A percentile compares a stretch with the other conserved stretches of the same genome.
Conservation (phyloP, 2,797 vertebrate species). For the Atherinosoma microstoma region DNA sequence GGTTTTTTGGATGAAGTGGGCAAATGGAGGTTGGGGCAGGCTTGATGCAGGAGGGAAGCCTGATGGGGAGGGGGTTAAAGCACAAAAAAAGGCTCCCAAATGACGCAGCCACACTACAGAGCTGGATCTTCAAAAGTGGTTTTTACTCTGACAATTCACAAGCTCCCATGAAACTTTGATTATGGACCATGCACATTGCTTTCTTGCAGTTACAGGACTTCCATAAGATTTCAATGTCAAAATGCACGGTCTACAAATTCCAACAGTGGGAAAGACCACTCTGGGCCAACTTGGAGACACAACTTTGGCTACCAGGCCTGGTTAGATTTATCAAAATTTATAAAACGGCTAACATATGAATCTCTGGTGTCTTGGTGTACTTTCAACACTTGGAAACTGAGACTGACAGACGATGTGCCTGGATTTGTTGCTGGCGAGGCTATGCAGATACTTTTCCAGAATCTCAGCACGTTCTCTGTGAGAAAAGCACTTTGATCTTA, state of each 20-base stretch:
- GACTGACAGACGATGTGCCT: slow-evolving; percentile 66
- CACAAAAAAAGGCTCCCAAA: slow-evolving; percentile 24
- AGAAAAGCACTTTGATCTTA: slow-evolving; percentile 66
- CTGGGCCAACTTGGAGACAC: slow-evolving; percentile 68
- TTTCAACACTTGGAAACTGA: slow-evolving; percentile 68
- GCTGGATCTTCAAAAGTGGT: slow-evolving; percentile 9
- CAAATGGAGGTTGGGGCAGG: slow-evolving; percentile 30
- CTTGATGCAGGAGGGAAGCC: slow-evolving; percentile 50
- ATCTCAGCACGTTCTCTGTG: slow-evolving; percentile 52
- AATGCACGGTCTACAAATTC: slow-evolving; percentile 52
- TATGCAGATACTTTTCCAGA: slow-evolving; percentile 53
- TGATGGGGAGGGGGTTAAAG: slow-evolving; percentile 25
- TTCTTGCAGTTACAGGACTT: slow-evolving; percentile 41
- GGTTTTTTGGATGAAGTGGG: slow-evolving; percentile 70
- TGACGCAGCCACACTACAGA: slow-evolving; percentile 25
- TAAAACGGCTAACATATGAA: slow-evolving; percentile 75
- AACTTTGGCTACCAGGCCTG: slow-evolving; percentile 60
- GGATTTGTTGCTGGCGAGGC: slow-evolving; percentile 69
- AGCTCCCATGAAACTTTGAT: slow-evolving; percentile 56
- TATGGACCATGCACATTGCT: slow-evolving; percentile 28
- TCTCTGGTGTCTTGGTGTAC: slow-evolving; percentile 73
- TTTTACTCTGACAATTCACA: slow-evolving; percentile 34
- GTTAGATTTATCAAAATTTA: slow-evolving; percentile 75
- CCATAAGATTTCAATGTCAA: slow-evolving; percentile 48
- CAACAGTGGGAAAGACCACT: slow-evolving; percentile 61